Conservation (phyloP, 2,797 vertebrate species). For the Vipera latastei region DNA sequence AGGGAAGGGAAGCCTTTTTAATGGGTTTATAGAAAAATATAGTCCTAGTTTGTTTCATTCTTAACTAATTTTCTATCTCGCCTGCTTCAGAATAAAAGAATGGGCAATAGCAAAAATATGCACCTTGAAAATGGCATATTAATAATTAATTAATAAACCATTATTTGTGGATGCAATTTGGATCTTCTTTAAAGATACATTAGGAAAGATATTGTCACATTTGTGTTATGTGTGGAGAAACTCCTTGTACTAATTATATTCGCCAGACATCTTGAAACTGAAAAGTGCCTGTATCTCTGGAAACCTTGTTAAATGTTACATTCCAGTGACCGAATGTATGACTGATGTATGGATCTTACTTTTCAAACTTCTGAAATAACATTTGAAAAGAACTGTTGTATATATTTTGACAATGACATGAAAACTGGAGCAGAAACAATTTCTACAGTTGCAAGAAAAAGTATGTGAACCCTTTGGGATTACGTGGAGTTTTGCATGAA, state of each 20-base stretch:
- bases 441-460: too few species aligned
- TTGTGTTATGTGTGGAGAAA: background rate
- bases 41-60: slow-evolving; percentile 7
- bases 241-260: background rate
- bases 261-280: background rate
- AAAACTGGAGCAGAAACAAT: background rate
- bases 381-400: background rate
- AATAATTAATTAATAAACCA: background rate
- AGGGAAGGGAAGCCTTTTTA: background rate
- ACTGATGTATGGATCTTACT: background rate
- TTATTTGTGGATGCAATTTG: background rate
- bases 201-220: background rate
- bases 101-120: background rate
- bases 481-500: too few species aligned
- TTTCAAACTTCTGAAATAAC: background rate
- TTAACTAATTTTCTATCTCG: background rate
- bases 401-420: background rate
- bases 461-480: too few species aligned
- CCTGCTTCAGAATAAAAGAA: background rate
- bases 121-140: background rate
- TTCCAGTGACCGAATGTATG: background rate
- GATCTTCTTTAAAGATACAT: background rate
- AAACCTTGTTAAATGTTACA: background rate
- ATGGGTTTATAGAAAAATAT: background rate
- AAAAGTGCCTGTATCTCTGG: background rate